Conservation (phyloP, 1,140 invertebrate species). For the Orussus abietinus region DNA sequence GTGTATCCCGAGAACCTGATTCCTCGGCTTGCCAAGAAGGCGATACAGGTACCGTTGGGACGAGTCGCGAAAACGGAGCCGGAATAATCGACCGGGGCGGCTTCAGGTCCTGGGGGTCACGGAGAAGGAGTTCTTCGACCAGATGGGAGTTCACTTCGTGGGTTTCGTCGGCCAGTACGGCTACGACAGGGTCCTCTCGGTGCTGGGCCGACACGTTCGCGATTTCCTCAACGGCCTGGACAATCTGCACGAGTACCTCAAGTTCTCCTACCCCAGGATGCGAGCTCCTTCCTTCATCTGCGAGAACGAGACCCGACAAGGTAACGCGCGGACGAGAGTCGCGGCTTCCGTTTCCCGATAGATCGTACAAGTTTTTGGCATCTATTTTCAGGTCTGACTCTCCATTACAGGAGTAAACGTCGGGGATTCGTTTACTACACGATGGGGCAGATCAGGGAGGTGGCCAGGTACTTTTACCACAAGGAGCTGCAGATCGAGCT, state of each 20-base stretch:
- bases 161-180: constrained; percentile 92
- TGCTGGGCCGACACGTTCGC: constrained; percentile 86
- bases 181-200: constrained; percentile 86
- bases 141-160: constrained; percentile 87
- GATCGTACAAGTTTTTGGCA: constrained; percentile 3
- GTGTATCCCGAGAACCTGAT: constrained; percentile 89
- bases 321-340: constrained; percentile 21
- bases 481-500: constrained; percentile 90
- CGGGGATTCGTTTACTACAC: constrained; percentile 93
- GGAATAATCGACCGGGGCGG: too few species aligned
- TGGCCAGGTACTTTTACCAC: constrained; percentile 87
- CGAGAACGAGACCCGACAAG: constrained; percentile 85
- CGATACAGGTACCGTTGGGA: constrained; percentile 83
- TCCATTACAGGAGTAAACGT: constrained; percentile 91
- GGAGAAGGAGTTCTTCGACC: constrained; percentile 83
- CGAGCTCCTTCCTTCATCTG: constrained; percentile 93
- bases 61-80: too few species aligned
- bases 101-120: constrained; percentile 81
- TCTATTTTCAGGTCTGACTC: constrained; percentile 66
- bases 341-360: neutral
- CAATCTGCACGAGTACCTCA: constrained; percentile 95
- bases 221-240: constrained; percentile 96
- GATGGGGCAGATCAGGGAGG: constrained; percentile 93
- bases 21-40: constrained; percentile 75
- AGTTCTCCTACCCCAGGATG: constrained; percentile 93